Base-by-base conservation (phyloP, 2,888 invertebrate genomes). In the Campaea margaritaria region DNA sequence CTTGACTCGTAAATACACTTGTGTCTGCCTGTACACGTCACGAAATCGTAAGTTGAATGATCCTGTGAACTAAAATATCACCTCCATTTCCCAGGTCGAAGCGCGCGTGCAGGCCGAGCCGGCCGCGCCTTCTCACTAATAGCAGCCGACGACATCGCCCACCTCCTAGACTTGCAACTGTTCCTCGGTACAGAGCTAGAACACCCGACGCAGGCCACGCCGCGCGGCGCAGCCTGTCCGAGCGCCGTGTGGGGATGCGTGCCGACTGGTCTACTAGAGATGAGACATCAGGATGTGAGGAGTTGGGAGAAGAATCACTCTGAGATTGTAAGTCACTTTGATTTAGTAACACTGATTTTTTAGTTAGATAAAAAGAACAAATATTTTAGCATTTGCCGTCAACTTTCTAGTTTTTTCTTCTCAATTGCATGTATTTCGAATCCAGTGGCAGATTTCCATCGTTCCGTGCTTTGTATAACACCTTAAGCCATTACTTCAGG, bases 101-200 rank as follows among this genome's bases (percentile, higher is more conserved):
- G 99, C 84, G 99, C 99, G 2, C 94, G 99, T 73, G 99, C 99
- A 53, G 99, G 99, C 0, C 93, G 98, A 34, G 94, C 95, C 36
- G 99, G 99, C 34, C 96, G 95, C 0, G 99, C 99, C 0, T 98
- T 96, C 85, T 99, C 98, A 0, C 94, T 99, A 39, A 94, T 99
- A 31, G 93, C 96, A 0, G 95, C 96, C 0, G 99, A 99, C 63
- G 99, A 99, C 85, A 93, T 97, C 46, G 96, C 99, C 0, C 98
- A 98, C 85, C 89, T 99, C 7, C 83, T 99, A n/a, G 99, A 99
- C 88, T 93, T 99, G 49, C 97, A 98, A 82, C 93, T 99, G 66
- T 99, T 99, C 87, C 93, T 99, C 50, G 98, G 97, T 38, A 91
- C 99, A 0, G 93, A 94, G 11, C 87, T 96, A 36, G 78, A 89